A percentile compares a stretch with the other conserved stretches of the same genome.
phyloP scores from a whole-genome alignment of 2,888 invertebrate genomes.

The Chloromyia formosa region DNA sequence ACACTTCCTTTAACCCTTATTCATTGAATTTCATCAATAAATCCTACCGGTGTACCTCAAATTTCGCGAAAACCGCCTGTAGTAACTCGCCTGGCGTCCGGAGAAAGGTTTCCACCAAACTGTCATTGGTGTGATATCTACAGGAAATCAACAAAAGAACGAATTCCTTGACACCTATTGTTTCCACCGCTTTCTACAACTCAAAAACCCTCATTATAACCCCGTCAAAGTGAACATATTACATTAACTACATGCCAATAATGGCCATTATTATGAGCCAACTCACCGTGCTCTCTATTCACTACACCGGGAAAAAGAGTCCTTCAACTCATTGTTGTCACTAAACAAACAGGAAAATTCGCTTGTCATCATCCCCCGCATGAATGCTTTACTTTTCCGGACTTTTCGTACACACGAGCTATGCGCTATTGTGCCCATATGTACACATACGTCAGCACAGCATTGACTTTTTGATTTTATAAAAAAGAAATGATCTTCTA shows the following conservation, averaged over 20 bases:
- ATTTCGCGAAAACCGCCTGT: too few species aligned
- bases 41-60: too few species aligned
- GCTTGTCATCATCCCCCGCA: constrained; percentile 37
- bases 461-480: constrained; percentile 43
- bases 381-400: constrained; percentile 24
- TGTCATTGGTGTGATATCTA: too few species aligned
- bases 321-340: constrained; percentile 23
- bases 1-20: too few species aligned
- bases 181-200: not conserved
- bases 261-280: constrained; percentile 26
- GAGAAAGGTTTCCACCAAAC: too few species aligned
- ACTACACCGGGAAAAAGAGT: not conserved
- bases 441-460: not conserved
- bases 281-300: not conserved
- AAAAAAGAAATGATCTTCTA: constrained; percentile 13
- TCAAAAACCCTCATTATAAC: not conserved
- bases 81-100: too few species aligned
- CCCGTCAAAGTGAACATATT: not conserved
- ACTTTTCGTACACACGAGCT: not conserved
- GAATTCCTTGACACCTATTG: too few species aligned
- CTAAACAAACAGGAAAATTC: constrained; percentile 42
- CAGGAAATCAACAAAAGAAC: too few species aligned
- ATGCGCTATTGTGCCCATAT: constrained; percentile 17
- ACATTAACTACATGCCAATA: constrained; percentile 23
- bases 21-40: too few species aligned